Base-by-base conservation (phyloP, 2,113 vertebrate species). In the Chascanopsetta lugubris region DNA sequence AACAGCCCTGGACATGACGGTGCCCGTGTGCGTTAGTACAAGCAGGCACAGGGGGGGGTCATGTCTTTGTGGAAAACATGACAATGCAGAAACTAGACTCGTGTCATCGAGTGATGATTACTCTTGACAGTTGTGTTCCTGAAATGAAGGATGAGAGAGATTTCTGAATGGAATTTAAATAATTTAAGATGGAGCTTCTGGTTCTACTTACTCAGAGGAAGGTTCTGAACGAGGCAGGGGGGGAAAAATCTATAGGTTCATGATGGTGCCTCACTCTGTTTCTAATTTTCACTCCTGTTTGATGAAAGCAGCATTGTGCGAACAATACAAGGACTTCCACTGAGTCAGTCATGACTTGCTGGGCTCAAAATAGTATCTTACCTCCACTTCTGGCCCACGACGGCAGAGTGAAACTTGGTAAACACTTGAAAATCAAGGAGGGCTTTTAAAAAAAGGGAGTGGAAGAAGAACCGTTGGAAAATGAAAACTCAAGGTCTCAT, bases 311-410 rank as follows among this genome's bases (percentile, higher is more conserved):
- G 61, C 47, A 78, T 65, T 78, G 73, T 84, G 65, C 17, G 26
- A 83, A 88, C 77, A 87, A 69, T 71, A 73, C 24, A 36, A 77
- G 4, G 46, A 48, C 40, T 67, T 78, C 48, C 48, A 81, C 54
- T 84, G 69, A 82, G 60, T 86, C 77, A 85, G 75, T n/a, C 26
- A 74, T 80, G 71, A 77, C 62, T 66, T 56, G 45, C 46, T 77
- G 45, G 46, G 34, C 81, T 84, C 8, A 72, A 69, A 85, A 87
- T 87, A 77, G 76, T 65, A 46, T 49, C 34, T 72, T 69, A 63
- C 56, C 57, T 67, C 34, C 29, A 54, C 57, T 61, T 58, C 61
- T 77, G 76, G 57, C 63, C 32, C 20, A 3, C 18, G 60, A 29
- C 74, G 60, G 26, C 18, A 54, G 25, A 80, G 18, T 26, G 40